Evolutionary conservation across 2,113 vertebrate species (phyloP).

Genomic region (Anolis carolinensis): DNA sequence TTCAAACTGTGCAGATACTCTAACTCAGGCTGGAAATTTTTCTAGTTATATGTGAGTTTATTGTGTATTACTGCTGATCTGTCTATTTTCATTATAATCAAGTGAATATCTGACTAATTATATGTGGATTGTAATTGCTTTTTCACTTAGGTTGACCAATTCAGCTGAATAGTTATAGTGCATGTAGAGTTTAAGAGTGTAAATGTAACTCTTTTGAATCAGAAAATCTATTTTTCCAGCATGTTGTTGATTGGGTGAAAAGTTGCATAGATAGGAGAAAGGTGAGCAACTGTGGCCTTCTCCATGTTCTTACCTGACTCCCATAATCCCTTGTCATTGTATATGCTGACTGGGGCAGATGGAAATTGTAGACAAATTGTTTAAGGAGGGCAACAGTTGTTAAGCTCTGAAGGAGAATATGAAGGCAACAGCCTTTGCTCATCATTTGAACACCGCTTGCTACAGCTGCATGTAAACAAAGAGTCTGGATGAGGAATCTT

Average conservation of each 20-base stretch:
- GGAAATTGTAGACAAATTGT: neutral
- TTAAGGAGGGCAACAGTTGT: too few relatives aligned
- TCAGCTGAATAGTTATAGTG: neutral
- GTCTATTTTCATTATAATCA: neutral
- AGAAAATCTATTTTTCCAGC: neutral
- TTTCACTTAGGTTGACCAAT: neutral
- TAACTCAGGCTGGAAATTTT: neutral
- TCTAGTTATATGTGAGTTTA: neutral
- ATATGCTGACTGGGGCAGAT: neutral
- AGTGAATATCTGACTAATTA: neutral
- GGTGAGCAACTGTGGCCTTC: too few relatives aligned
- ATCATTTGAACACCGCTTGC: too few relatives aligned
- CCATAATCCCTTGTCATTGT: neutral
- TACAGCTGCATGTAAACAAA: neutral
- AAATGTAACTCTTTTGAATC: neutral
- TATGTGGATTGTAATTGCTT: neutral
- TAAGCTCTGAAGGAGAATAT: too few relatives aligned
- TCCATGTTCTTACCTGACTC: neutral
- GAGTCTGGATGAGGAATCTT: neutral
- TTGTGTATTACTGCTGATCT: neutral
- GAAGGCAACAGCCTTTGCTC: too few relatives aligned
- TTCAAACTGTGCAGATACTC: too few relatives aligned
- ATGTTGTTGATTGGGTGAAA: too few relatives aligned
- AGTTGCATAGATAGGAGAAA: too few relatives aligned
- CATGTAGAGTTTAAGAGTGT: neutral